Evolutionary conservation across 2,888 invertebrate genomes (phyloP), one percentile per base, ranked within the genome.

Genomic region (Epirrita christyi): DNA sequence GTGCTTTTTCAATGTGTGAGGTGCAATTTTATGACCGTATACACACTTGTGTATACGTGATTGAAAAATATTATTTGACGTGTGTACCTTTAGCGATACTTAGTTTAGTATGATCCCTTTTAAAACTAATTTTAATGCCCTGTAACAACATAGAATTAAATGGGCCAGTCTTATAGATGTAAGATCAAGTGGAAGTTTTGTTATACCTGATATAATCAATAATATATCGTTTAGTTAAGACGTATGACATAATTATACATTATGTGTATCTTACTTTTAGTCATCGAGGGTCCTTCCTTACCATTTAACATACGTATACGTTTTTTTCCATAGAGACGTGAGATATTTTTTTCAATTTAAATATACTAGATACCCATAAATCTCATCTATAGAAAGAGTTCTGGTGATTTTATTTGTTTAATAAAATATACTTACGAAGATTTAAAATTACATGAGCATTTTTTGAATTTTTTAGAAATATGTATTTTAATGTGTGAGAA

Each of bases 191-290:
- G 46, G 11, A 49, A 40, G 47, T 59, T 47, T 59, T 42, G 46
- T 55, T 60, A 59, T 55, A 65, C 60, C 64, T 65, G 64, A 63
- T 62, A 57, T 63, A 60, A 63, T 60, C 34, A 50, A 46, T 63
- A 59, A 36, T 49, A 48, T 44, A 46, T 52, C 21, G n/a, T 54
- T 55, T 61, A 64, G 55, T 38, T 42, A 54, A 60, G 40, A 46
- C 32, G 36, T 55, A 56, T 55, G 51, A 59, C 63, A 43, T 59
- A 50, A 49, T 48, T 36, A 46, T 40, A 50, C 50, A 59, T 38
- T n/a, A 41, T 42, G 8, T 59, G n/a, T 45, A 40, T 41, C 14
- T 37, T 53, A 49, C 14, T 11, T 58, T 43, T 55, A 56, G 47
- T 55, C 27, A 38, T 15, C 10, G 15, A 36, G 59, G 60, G 51